Conservation (phyloP, 2,888 invertebrate species). For the Chrysotoxum bicinctum region DNA sequence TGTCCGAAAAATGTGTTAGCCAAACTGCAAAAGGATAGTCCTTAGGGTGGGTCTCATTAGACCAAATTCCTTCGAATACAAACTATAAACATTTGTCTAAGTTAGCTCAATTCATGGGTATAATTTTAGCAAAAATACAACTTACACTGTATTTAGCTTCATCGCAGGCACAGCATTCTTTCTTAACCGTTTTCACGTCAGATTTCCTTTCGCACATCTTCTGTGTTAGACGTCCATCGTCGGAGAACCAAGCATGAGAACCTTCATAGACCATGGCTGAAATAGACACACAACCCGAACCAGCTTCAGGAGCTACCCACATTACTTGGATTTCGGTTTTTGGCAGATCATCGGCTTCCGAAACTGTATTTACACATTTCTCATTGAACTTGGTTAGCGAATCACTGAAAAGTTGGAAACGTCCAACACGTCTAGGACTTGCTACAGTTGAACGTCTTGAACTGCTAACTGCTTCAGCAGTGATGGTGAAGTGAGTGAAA, state of each 20-base stretch:
- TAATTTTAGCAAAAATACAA: background rate
- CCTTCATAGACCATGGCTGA: conserved; percentile 95
- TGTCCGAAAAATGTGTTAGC: conserved; percentile 97
- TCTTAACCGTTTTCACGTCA: conserved; percentile 83
- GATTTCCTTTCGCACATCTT: conserved; percentile 90
- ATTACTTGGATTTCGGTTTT: conserved; percentile 94
- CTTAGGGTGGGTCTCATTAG: conserved; percentile 96
- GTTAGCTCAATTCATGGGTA: background rate
- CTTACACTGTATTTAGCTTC: conserved; percentile 95
- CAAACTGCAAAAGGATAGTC: conserved; percentile 95
- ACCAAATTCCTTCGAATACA: conserved; percentile 97
- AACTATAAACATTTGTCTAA: conserved; percentile 82
- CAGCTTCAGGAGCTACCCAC: conserved; percentile 94
- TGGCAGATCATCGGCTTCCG: conserved; percentile 89
- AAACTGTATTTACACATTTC: conserved; percentile 91
- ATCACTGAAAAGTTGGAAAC: conserved; percentile 87
- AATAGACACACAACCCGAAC: conserved; percentile 93
- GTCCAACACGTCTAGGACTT: conserved; percentile 85
- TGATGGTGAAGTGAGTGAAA: conserved; percentile 90
- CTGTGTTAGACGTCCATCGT: conserved; percentile 91
- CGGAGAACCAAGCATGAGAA: conserved; percentile 91
- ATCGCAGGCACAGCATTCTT: conserved; percentile 95
- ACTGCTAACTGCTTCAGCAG: conserved; percentile 83
- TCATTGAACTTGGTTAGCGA: conserved; percentile 86
- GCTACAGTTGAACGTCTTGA: conserved; percentile 78